Evolutionary conservation across 2,888 invertebrate genomes (phyloP), one percentile per base, ranked within the genome.

Genomic region (Eledona agricola): DNA sequence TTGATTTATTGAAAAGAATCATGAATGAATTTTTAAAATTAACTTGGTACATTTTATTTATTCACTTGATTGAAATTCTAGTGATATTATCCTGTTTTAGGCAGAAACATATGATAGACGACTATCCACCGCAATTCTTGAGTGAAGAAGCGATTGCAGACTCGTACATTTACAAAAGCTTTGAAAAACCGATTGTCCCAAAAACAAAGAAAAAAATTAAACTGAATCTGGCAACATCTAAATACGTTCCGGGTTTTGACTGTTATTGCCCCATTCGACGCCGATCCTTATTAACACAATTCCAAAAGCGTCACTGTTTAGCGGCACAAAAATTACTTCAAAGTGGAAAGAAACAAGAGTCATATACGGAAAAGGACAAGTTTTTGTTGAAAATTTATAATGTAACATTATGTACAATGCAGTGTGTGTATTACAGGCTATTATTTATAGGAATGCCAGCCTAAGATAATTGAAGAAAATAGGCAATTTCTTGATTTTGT

Each of bases 381-480:
- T 20, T 35, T 26, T 26, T 46, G 43, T 11, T 64, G n/a, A 49
- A 57, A 23, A n/a, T 58, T 2, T 67, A 57, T 34, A 51, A 57
- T 12, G 65, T 66, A 61, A 43, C n/a, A n/a, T n/a, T n/a, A n/a
- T n/a, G n/a, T n/a, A n/a, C n/a, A n/a, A n/a, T 3, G n/a, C 10
- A 10, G n/a, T 4, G 13, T 37, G 5, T 11, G 3, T 5, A 13
- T 25, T 28, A 20, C 7, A 16, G 11, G 10, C 6, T 28, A 9
- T 25, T 34, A 35, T 15, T 60, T 60, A 15, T 47, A 66, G 66
- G 49, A 50, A 43, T 47, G 58, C 3, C 60, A 61, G 35, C 13
- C 55, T 11, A 60, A 55, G 32, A 64, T 67, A 19, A 29, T 57
- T 12, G 55, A 62, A 28, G 67, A 67, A 51, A 60, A 65, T 34